Percentiles rank a stretch among this genome's conserved stretches.
phyloP scores from a whole-genome alignment of 2,113 vertebrate genomes.

The Engystomops pustulosus region DNA sequence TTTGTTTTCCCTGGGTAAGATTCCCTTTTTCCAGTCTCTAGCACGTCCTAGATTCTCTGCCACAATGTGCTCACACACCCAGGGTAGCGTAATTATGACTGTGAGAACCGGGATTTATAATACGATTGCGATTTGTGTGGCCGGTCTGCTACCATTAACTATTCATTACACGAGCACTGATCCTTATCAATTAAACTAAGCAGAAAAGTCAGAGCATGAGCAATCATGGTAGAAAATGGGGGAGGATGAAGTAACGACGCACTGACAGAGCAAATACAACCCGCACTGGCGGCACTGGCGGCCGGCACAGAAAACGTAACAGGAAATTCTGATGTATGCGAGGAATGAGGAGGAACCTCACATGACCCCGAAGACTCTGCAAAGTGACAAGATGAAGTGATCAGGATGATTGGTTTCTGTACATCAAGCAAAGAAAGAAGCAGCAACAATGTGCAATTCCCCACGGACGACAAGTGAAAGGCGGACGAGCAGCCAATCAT shows the following conservation, averaged over 20 bases:
- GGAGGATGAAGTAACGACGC: too few species aligned
- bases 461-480: background rate
- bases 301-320: background rate
- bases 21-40: background rate
- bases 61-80: background rate
- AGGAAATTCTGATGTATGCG: background rate
- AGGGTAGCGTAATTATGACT: background rate
- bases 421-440: background rate
- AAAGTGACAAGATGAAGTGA: slow-evolving; percentile 10
- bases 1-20: background rate
- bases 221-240: too few species aligned
- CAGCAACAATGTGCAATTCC: background rate
- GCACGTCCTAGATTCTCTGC: background rate
- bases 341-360: background rate
- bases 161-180: background rate
- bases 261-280: background rate
- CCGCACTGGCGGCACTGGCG: background rate
- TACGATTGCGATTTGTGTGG: background rate
- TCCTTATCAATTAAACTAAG: background rate
- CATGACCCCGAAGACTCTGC: background rate
- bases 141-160: too few species aligned
- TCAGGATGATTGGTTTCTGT: background rate
- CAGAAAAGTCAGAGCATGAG: background rate
- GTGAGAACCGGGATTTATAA: background rate
- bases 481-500: background rate